Evolutionary conservation across 2,888 invertebrate genomes (phyloP).

Genomic region (Spodoptera picta): DNA sequence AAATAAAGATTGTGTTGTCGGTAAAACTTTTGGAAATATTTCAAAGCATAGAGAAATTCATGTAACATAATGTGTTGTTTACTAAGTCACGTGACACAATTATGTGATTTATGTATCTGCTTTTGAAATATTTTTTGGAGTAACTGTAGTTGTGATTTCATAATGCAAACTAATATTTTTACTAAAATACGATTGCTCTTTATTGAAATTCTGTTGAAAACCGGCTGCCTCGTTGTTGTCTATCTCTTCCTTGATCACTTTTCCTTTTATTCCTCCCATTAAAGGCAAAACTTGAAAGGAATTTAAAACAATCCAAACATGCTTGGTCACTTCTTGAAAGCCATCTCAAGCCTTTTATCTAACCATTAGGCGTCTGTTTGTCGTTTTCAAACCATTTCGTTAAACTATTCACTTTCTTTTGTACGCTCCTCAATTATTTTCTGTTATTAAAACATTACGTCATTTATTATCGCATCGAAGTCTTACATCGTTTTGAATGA

Average conservation of each 20-base stretch:
- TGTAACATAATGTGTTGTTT: not conserved
- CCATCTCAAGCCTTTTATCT: slow-evolving; percentile 12
- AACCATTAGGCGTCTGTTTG: slow-evolving; percentile 14
- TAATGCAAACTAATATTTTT: too few relatives aligned
- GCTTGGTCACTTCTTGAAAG: slow-evolving; percentile 4
- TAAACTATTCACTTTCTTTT: slow-evolving; percentile 37
- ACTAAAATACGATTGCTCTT: too few relatives aligned
- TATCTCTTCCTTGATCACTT: too few relatives aligned
- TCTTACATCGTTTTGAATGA: slow-evolving; percentile 39
- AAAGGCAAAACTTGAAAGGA: not conserved
- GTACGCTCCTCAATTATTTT: slow-evolving; percentile 40
- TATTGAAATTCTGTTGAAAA: too few relatives aligned
- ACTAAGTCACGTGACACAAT: too few relatives aligned
- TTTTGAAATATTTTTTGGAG: too few relatives aligned
- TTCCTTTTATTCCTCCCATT: too few relatives aligned
- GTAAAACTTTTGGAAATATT: not conserved
- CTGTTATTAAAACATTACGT: slow-evolving; percentile 42
- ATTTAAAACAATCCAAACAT: slow-evolving; percentile 1
- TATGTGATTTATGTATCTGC: too few relatives aligned
- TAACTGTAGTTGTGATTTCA: too few relatives aligned
- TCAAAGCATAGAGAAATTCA: not conserved
- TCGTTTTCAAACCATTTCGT: slow-evolving; percentile 29
- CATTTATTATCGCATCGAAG: slow-evolving; percentile 39
- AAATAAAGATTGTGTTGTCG: not conserved
- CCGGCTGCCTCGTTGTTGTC: too few relatives aligned